A percentile compares a stretch with the other conserved stretches of the same genome.
Conservation (phyloP, 2,113 vertebrate species). For the Seriola quinqueradiata region DNA sequence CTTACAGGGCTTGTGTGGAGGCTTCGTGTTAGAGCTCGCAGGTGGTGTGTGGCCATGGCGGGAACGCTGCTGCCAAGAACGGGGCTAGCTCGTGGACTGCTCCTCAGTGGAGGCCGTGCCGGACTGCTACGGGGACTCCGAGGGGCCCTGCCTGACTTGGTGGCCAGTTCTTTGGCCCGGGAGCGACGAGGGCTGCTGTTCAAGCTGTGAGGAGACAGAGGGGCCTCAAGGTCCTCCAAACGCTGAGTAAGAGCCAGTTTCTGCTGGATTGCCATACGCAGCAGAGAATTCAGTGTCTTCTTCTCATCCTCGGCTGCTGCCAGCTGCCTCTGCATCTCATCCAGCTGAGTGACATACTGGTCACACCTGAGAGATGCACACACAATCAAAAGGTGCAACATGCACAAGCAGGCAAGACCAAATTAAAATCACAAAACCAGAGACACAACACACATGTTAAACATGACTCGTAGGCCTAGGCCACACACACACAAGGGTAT, state of each 20-base stretch:
- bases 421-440: slow-evolving; percentile 27
- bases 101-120: slow-evolving; percentile 64
- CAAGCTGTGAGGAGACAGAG: slow-evolving; percentile 80
- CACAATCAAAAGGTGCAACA: slow-evolving; percentile 41
- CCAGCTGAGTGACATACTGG: slow-evolving; percentile 88
- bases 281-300: slow-evolving; percentile 87
- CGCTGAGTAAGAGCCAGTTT: slow-evolving; percentile 87
- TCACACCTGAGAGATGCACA: slow-evolving; percentile 83
- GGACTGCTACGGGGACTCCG: slow-evolving; percentile 84
- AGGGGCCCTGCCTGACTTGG: slow-evolving; percentile 79
- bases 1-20: slow-evolving; percentile 86
- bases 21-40: slow-evolving; percentile 77
- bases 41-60: slow-evolving; percentile 72
- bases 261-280: slow-evolving; percentile 90
- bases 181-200: slow-evolving; percentile 84
- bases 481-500: no score
- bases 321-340: slow-evolving; percentile 88
- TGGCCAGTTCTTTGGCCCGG: slow-evolving; percentile 82
- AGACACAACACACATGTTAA: slow-evolving; percentile 31
- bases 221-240: slow-evolving; percentile 87
- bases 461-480: neutral
- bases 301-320: slow-evolving; percentile 88
- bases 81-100: slow-evolving; percentile 79
- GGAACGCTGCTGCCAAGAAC: slow-evolving; percentile 73
- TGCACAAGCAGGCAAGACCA: slow-evolving; percentile 51